Evolutionary conservation across 2,888 invertebrate species (phyloP), one percentile per base, ranked within the genome.

Genomic region (Pseudococcus viburni): DNA sequence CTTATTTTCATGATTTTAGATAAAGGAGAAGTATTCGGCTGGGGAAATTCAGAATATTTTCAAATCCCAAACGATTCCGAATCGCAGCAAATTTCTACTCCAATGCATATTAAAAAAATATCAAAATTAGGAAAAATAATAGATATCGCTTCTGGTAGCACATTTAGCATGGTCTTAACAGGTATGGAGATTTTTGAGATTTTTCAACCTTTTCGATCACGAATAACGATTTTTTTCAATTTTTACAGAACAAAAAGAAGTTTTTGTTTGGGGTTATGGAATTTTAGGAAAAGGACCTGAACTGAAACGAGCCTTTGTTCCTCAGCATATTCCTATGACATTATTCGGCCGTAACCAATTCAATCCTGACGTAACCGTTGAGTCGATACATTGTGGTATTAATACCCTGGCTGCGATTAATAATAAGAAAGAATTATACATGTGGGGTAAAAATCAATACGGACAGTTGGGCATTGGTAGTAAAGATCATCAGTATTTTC

Each of bases 1-100:
- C 8, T 42, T 6, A 42, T 42, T 33, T 33, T 42, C 42, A 9
- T 42, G 42, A 89, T 91, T 91, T 84, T 91, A 96, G 96, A 97
- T 90, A 94, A 95, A 90, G 98, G 98, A 5, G 96, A 98, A 90
- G 93, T 98, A 1, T 99, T 98, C 92, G 99, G 98, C 0, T 99
- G 99, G 98, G 99, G 99, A 9, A 99, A 98, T 92, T 95, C 96
- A 0, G 99, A 99, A 92, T 98, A 98, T 91, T 95, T 95, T 0
- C 99, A 99, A 91, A 92, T 99, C 59, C 93, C 94, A 42, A 92
- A 93, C 90, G 91, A 91, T 7, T 90, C 91, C 15, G 90, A 89
- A 90, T 92, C 92, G 83, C 95, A 95, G 90, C 97, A 97, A 92
- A 93, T 97, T 6, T 94, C 94, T 91, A 93, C 93, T 90, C 96